phyloP scores from a whole-genome alignment of 1,140 invertebrate genomes.

The Sipha flava region DNA sequence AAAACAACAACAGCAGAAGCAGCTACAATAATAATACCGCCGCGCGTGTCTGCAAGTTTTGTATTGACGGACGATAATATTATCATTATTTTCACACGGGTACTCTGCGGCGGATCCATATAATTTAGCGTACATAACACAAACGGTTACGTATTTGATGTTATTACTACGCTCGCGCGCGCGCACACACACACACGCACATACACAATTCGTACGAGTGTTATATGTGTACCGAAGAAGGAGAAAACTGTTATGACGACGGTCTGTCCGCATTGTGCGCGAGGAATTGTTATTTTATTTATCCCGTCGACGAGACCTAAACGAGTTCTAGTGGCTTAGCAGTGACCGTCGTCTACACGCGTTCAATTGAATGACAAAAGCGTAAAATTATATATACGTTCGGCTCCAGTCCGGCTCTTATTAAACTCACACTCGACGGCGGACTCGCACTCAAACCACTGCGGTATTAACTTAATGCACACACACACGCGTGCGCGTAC shows the following conservation, averaged over 20 bases:
- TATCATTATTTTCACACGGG: too few relatives aligned
- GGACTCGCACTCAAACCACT: too few relatives aligned
- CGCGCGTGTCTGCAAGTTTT: too few relatives aligned
- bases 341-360: not conserved
- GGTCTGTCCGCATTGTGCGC: not conserved
- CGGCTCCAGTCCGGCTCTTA: not conserved
- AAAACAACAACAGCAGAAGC: too few relatives aligned
- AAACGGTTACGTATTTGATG: not conserved
- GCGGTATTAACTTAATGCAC: too few relatives aligned
- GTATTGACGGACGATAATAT: too few relatives aligned
- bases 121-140: too few relatives aligned
- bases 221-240: not conserved
- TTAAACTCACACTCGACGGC: too few relatives aligned
- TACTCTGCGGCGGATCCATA: too few relatives aligned
- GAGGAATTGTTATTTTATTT: not conserved
- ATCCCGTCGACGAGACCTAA: not conserved
- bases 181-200: not conserved
- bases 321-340: not conserved
- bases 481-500: too few relatives aligned
- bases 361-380: conserved; percentile 26
- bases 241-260: not conserved
- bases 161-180: not conserved
- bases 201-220: not conserved
- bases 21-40: too few relatives aligned
- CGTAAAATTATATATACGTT: too few relatives aligned